These are phyloP conservation scores for Garra rufa DNA, from an alignment of 2,113 vertebrate species.

Conservation along the genomic window DNA sequence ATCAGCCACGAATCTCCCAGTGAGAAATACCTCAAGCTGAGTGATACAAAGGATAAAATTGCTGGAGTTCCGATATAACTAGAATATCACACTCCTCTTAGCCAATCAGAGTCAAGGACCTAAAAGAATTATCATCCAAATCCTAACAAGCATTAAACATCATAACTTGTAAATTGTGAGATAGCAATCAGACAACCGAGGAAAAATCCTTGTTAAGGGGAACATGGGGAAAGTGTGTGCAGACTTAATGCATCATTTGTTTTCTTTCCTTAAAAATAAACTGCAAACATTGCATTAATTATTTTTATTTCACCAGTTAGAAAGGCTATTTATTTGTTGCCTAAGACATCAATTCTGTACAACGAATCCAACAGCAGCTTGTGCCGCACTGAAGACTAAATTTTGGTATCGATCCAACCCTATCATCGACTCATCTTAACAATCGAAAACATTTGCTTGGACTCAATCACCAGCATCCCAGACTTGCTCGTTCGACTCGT, in stretches of 20 bases:
- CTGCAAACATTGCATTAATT: not conserved
- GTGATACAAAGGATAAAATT: no score
- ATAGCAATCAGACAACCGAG: not conserved
- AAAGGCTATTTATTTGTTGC: not conserved
- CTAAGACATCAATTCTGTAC: not conserved
- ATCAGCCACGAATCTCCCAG: no score
- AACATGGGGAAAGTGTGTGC: not conserved
- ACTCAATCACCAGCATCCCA: conserved; percentile 36
- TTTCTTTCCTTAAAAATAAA: not conserved
- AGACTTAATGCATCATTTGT: not conserved
- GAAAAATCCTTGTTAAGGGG: not conserved
- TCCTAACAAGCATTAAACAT: not conserved
- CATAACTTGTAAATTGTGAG: not conserved
- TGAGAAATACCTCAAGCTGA: no score
- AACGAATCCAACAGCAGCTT: not conserved
- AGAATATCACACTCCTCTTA: no score
- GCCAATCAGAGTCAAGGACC: no score
- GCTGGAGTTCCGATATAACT: no score
- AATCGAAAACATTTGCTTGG: conserved; percentile 41
- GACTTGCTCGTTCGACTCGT: conserved; percentile 51
- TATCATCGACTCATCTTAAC: not conserved
- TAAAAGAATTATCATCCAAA: not conserved
- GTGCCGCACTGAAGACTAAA: not conserved
- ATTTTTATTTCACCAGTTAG: not conserved
- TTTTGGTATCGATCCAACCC: conserved; percentile 8